These are phyloP conservation scores for Oryctes rhinoceros DNA, from an alignment of 1,140 invertebrate species.

Conservation along the genomic window DNA sequence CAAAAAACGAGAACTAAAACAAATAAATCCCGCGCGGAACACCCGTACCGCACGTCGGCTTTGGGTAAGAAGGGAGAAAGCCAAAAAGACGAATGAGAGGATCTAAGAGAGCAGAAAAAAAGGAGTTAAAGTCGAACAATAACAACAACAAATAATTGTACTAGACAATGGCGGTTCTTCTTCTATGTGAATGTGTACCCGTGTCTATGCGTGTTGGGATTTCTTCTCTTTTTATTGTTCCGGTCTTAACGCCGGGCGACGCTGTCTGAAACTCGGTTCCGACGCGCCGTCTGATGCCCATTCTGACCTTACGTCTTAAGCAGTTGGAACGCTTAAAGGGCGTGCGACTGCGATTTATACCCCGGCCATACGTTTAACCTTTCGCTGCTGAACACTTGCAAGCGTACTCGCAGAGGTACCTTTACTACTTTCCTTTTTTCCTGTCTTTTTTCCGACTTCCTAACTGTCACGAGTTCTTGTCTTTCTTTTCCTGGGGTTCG, in stretches of 20 bases:
- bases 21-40: conserved; percentile 17
- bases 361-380: conserved; percentile 32
- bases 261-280: not conserved
- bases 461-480: not conserved
- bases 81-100: not conserved
- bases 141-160: conserved; percentile 35
- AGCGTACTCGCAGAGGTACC: not conserved
- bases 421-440: conserved; percentile 6
- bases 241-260: not conserved
- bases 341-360: conserved; percentile 13
- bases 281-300: not conserved
- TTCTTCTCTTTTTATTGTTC: not conserved
- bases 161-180: not conserved
- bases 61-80: not conserved
- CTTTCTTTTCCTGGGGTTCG: not conserved
- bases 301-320: conserved; percentile 32
- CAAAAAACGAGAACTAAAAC: conserved; percentile 5
- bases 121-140: conserved; percentile 6
- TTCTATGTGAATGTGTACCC: not conserved
- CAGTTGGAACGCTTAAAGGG: conserved; percentile 30
- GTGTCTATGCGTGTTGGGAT: not conserved
- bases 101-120: not conserved
- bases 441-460: not conserved
- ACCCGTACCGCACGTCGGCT: not conserved
- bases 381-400: not conserved